phyloP scores from a whole-genome alignment of 2,888 invertebrate species.

The Plebejus argus region DNA sequence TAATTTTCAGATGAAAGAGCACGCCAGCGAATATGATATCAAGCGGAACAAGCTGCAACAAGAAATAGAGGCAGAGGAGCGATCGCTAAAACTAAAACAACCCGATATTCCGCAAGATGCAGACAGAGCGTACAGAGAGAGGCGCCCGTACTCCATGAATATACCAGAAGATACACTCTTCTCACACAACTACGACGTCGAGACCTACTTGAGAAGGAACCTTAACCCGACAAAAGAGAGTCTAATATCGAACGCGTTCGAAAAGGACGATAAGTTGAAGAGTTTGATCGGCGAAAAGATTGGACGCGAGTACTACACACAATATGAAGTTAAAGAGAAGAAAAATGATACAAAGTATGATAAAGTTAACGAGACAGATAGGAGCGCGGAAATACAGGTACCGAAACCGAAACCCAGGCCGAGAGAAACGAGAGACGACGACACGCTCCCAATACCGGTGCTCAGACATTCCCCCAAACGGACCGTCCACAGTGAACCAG shows the following conservation, averaged over 20 bases:
- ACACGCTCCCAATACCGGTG: conserved; percentile 82
- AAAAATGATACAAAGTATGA: neutral
- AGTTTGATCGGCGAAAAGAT: conserved; percentile 4
- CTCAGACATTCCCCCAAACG: conserved; percentile 75
- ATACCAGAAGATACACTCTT: conserved; percentile 71
- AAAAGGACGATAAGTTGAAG: conserved; percentile 5
- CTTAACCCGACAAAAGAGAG: conserved; percentile 60
- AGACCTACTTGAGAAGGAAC: conserved; percentile 65
- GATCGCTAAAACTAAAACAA: conserved; percentile 48
- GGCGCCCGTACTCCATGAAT: conserved; percentile 67
- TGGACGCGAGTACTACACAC: neutral
- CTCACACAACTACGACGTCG: conserved; percentile 67
- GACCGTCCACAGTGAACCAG: conserved; percentile 41
- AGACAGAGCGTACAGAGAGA: conserved; percentile 63
- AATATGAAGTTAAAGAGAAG: neutral
- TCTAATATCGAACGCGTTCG: conserved; percentile 41
- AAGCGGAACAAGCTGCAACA: conserved; percentile 73
- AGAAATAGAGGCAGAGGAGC: conserved; percentile 67
- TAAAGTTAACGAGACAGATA: neutral
- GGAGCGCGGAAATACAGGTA: neutral
- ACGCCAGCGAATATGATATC: conserved; percentile 69
- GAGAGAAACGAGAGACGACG: conserved; percentile 43
- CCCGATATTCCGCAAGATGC: conserved; percentile 58
- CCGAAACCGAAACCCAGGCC: neutral
- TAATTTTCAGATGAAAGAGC: conserved; percentile 71